A percentile compares a stretch with the other conserved stretches of the same genome.
Conservation (phyloP, 2,888 invertebrate genomes). For the Xestia sexstrigata region DNA sequence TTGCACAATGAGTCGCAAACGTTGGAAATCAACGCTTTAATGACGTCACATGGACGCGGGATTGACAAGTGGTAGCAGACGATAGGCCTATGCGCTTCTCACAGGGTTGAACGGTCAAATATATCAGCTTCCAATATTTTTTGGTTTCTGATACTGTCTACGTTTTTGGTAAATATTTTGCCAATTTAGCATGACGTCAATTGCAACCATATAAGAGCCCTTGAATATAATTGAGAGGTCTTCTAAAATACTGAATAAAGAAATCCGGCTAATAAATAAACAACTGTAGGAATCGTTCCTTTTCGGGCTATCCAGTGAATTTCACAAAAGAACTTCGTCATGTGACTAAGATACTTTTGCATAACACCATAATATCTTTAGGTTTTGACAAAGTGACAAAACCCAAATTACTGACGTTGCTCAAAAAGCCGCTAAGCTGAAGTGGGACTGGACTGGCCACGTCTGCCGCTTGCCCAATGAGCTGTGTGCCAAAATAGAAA, state of each 20-base stretch:
- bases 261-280: neutral
- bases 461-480: too few species aligned
- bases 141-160: neutral
- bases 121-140: neutral
- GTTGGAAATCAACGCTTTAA: slow-evolving; percentile 63
- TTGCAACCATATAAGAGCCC: neutral
- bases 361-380: neutral
- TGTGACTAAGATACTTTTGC: neutral
- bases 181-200: neutral
- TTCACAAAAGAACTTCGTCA: neutral
- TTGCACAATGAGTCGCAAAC: slow-evolving; percentile 54
- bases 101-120: slow-evolving; percentile 54
- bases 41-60: slow-evolving; percentile 64
- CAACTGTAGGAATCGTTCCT: neutral
- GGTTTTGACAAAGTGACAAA: neutral
- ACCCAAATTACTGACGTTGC: too few species aligned
- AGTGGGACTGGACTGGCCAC: too few species aligned
- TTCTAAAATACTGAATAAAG: neutral
- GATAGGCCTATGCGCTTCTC: slow-evolving; percentile 52
- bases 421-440: too few species aligned
- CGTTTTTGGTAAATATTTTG: neutral
- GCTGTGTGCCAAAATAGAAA: too few species aligned
- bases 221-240: neutral
- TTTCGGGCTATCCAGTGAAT: neutral
- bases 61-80: slow-evolving; percentile 64